Evolutionary conservation across 1,140 invertebrate species (phyloP).

Genomic region (Maniola jurtina): DNA sequence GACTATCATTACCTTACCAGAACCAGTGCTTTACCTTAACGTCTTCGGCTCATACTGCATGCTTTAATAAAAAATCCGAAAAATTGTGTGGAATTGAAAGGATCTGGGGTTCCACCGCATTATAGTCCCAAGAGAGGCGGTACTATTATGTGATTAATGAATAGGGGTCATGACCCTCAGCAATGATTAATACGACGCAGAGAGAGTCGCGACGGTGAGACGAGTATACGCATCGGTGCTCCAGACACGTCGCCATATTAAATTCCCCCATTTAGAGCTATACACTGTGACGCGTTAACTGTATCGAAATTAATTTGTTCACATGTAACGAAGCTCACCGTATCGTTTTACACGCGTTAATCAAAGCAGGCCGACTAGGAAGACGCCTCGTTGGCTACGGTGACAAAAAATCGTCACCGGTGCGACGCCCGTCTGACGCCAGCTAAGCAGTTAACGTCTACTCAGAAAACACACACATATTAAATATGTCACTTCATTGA

Average conservation of each 20-base stretch:
- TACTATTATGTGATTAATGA: too few relatives aligned
- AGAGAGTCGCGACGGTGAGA: too few relatives aligned
- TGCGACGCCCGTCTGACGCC: conserved; percentile 38
- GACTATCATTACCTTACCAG: too few relatives aligned
- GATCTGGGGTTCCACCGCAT: too few relatives aligned
- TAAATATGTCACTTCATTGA: too few relatives aligned
- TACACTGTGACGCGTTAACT: conserved; percentile 4
- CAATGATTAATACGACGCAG: too few relatives aligned
- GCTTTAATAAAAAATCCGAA: too few relatives aligned
- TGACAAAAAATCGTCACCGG: conserved; percentile 44
- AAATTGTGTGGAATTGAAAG: too few relatives aligned
- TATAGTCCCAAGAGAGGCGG: too few relatives aligned
- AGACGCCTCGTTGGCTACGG: conserved; percentile 42
- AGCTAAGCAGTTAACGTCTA: background rate
- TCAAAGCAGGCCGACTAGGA: conserved; percentile 53
- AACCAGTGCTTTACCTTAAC: too few relatives aligned
- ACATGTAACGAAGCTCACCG: conserved; percentile 8
- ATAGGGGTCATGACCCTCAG: too few relatives aligned
- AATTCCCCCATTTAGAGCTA: background rate
- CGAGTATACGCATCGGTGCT: background rate
- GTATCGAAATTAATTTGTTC: conserved; percentile 6
- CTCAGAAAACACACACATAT: background rate
- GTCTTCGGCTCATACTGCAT: too few relatives aligned
- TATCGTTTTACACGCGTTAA: conserved; percentile 65
- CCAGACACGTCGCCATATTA: background rate